Evolutionary conservation across 1,140 invertebrate species (phyloP).

Genomic region (Anadara kagoshimensis): DNA sequence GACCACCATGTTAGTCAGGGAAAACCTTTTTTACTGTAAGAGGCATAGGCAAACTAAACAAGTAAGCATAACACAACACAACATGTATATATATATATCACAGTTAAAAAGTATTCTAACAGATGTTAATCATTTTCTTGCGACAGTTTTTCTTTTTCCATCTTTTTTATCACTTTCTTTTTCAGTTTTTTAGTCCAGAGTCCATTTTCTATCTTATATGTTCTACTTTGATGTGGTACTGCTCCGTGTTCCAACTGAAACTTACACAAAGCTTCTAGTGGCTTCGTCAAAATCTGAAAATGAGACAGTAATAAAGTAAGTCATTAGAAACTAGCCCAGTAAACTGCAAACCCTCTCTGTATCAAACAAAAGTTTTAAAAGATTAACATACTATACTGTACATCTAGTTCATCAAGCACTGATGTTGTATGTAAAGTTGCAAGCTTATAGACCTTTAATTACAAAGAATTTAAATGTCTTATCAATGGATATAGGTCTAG

Average conservation of each 20-base stretch:
- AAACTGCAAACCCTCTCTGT: not conserved
- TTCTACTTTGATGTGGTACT: constrained; percentile 93
- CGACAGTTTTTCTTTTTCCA: constrained; percentile 34
- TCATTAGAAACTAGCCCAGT: not conserved
- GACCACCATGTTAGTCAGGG: too few species aligned
- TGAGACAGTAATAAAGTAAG: not conserved
- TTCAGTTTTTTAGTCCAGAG: constrained; percentile 75
- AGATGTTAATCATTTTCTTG: constrained; percentile 3
- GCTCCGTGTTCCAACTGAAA: constrained; percentile 92
- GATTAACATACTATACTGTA: not conserved
- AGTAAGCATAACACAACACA: too few species aligned
- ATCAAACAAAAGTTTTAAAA: not conserved
- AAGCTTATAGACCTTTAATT: too few species aligned
- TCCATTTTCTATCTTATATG: constrained; percentile 89
- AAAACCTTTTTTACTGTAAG: too few species aligned
- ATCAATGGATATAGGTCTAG: too few species aligned
- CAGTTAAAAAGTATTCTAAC: too few species aligned
- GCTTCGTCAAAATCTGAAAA: constrained; percentile 80
- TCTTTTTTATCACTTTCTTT: constrained; percentile 41
- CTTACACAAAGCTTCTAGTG: constrained; percentile 87
- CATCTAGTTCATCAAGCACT: not conserved
- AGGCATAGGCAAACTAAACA: too few species aligned
- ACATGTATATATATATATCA: too few species aligned
- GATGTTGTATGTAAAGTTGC: too few species aligned
- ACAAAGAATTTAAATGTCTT: too few species aligned